These are phyloP conservation scores for Chesias legatella DNA, from an alignment of 2,888 invertebrate species.

Conservation along the genomic window DNA sequence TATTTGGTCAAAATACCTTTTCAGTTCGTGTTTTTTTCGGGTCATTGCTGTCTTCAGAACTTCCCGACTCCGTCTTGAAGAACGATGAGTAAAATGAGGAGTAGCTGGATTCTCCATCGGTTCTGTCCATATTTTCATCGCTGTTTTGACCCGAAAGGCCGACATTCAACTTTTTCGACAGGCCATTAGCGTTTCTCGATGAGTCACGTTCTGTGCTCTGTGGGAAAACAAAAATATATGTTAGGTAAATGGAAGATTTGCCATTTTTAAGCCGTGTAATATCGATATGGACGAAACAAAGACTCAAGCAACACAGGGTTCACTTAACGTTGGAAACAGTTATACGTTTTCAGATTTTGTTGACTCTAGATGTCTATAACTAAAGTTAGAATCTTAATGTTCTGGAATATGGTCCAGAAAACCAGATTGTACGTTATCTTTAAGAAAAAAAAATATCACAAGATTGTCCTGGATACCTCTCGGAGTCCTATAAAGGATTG, in stretches of 20 bases:
- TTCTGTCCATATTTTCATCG: conserved; percentile 46
- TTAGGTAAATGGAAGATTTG: not conserved
- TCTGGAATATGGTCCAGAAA: no score
- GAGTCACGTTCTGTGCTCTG: conserved; percentile 39
- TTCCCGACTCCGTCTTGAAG: conserved; percentile 82
- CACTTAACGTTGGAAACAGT: no score
- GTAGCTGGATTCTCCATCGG: conserved; percentile 79
- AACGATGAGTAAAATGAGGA: conserved; percentile 86
- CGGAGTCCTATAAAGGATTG: conserved; percentile 6
- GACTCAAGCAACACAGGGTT: no score
- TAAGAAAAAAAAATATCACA: no score
- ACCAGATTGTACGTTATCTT: no score
- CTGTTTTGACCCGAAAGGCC: conserved; percentile 26
- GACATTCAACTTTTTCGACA: not conserved
- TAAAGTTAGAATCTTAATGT: no score
- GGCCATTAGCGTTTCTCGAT: not conserved
- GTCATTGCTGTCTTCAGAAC: conserved; percentile 56
- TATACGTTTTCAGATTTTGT: no score
- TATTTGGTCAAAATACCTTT: conserved; percentile 4
- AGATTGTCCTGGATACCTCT: no score
- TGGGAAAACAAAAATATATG: conserved; percentile 20
- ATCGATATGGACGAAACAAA: no score
- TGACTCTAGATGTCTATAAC: no score
- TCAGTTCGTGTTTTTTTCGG: conserved; percentile 32
- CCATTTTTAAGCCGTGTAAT: no score